Conservation (phyloP, 2,888 invertebrate genomes). For the Drosophila lutescens region DNA sequence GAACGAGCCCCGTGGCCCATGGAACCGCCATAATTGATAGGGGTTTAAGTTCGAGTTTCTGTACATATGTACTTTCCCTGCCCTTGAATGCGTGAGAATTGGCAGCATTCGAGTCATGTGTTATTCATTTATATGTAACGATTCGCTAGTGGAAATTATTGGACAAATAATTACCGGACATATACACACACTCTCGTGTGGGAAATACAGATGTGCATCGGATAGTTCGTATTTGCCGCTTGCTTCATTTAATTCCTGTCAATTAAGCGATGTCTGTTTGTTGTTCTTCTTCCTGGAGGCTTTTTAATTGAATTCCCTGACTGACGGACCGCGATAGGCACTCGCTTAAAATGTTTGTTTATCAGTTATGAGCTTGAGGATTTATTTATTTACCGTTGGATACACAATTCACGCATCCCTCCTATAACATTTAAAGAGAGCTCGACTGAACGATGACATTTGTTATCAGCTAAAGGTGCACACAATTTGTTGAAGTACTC, state of each 20-base stretch:
- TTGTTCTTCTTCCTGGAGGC: slow-evolving; percentile 31
- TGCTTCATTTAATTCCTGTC: slow-evolving; percentile 47
- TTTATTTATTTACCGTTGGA: slow-evolving; percentile 32
- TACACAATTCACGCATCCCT: slow-evolving; percentile 1
- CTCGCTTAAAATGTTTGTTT: slow-evolving; percentile 42
- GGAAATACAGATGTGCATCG: slow-evolving; percentile 16
- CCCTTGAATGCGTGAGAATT: slow-evolving; percentile 60
- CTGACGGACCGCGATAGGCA: slow-evolving; percentile 12
- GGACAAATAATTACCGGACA: slow-evolving; percentile 36
- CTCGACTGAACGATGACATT: slow-evolving; percentile 1
- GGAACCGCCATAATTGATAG: slow-evolving; percentile 55
- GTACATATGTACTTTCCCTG: neutral
- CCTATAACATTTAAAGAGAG: slow-evolving; percentile 1
- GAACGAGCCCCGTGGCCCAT: slow-evolving; percentile 15
- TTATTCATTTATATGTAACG: slow-evolving; percentile 60
- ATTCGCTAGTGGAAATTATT: slow-evolving; percentile 44
- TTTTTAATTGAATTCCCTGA: slow-evolving; percentile 24
- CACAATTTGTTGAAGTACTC: neutral
- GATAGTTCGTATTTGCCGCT: slow-evolving; percentile 11
- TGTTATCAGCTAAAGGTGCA: slow-evolving; percentile 5
- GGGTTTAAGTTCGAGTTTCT: slow-evolving; percentile 29
- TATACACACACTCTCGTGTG: slow-evolving; percentile 1
- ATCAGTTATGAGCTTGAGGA: slow-evolving; percentile 10
- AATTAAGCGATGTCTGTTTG: slow-evolving; percentile 56
- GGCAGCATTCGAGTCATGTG: slow-evolving; percentile 59